A percentile compares a stretch with the other conserved stretches of the same genome.
Evolutionary conservation across 30 jellyfish, hydroid and myxozoan species (phyloP).

Genomic region (Phacellophora camtschatica): DNA sequence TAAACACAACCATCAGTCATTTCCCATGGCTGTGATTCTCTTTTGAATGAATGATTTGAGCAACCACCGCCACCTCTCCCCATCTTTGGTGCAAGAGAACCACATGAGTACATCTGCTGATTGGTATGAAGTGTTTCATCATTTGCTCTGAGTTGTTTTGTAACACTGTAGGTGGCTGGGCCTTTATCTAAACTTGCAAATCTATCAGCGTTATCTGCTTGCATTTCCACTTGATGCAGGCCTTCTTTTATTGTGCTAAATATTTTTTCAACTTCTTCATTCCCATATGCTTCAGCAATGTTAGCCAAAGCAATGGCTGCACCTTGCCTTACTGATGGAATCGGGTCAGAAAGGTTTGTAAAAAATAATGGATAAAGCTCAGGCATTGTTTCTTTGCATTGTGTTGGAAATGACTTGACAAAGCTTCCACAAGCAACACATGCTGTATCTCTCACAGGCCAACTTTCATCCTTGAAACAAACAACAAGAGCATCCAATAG

Average conservation of each 20-base stretch:
- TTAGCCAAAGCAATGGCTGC: slow-evolving; percentile 91
- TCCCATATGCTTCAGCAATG: slow-evolving; percentile 82
- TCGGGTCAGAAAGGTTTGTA: slow-evolving; percentile 87
- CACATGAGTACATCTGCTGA: slow-evolving; percentile 98
- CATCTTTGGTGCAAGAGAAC: slow-evolving; percentile 99
- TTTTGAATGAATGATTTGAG: slow-evolving; percentile 81
- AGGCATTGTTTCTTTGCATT: slow-evolving; percentile 56
- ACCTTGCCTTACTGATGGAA: slow-evolving; percentile 98
- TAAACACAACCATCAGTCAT: slow-evolving; percentile 94
- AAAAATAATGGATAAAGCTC: slow-evolving; percentile 86
- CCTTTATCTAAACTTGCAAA: slow-evolving; percentile 97
- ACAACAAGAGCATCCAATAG: slow-evolving; percentile 76
- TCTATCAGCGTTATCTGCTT: slow-evolving; percentile 77
- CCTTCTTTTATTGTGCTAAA: slow-evolving; percentile 60
- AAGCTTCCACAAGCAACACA: slow-evolving; percentile 98
- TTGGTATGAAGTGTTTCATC: slow-evolving; percentile 78
- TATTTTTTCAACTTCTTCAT: slow-evolving; percentile 51
- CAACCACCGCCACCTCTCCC: slow-evolving; percentile 97
- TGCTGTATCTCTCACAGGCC: slow-evolving; percentile 99
- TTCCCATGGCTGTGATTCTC: slow-evolving; percentile 99
- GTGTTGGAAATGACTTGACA: slow-evolving; percentile 77
- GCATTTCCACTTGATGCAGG: slow-evolving; percentile 52
- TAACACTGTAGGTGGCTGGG: slow-evolving; percentile 90
- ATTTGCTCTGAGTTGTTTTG: slow-evolving; percentile 75
- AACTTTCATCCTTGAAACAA: slow-evolving; percentile 97